A percentile compares a stretch with the other conserved stretches of the same genome.
Conservation (phyloP, 2,888 invertebrate species). For the Calameuta idolon region DNA sequence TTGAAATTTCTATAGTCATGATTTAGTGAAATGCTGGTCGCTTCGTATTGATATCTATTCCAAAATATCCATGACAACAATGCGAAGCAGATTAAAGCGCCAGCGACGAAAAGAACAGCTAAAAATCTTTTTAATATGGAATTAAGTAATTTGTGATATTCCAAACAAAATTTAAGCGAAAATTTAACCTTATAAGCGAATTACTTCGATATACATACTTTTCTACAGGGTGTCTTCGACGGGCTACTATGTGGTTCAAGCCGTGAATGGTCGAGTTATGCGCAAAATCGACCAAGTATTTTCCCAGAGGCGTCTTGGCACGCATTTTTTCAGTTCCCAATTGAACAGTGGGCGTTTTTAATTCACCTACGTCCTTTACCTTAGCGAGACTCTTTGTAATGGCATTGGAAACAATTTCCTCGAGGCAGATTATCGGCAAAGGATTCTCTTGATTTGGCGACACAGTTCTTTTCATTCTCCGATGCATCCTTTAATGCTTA, state of each 20-base stretch:
- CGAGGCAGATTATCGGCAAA: not conserved
- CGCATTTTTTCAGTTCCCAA: slow-evolving; percentile 46
- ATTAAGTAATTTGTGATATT: not conserved
- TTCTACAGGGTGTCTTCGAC: slow-evolving; percentile 47
- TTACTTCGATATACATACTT: slow-evolving; percentile 36
- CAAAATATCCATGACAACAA: slow-evolving; percentile 44
- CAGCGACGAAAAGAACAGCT: slow-evolving; percentile 33
- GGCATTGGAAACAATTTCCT: slow-evolving; percentile 1
- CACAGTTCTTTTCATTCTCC: slow-evolving; percentile 3
- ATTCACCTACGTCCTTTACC: slow-evolving; percentile 6
- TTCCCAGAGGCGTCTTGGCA: slow-evolving; percentile 33
- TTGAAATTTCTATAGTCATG: slow-evolving; percentile 59
- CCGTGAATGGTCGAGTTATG: slow-evolving; percentile 48
- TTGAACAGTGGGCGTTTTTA: slow-evolving; percentile 1
- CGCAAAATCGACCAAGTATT: slow-evolving; percentile 47
- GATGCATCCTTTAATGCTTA: slow-evolving; percentile 14
- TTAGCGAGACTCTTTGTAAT: not conserved
- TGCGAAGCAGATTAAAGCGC: slow-evolving; percentile 38
- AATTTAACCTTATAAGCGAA: not conserved
- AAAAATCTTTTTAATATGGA: slow-evolving; percentile 33
- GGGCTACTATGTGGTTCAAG: slow-evolving; percentile 49
- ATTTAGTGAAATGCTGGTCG: slow-evolving; percentile 42
- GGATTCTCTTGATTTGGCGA: not conserved
- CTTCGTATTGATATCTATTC: slow-evolving; percentile 42
- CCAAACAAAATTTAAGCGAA: not conserved